These are phyloP conservation scores for Argyresthia goedartella DNA, from an alignment of 2,888 invertebrate genomes.

Conservation along the genomic window DNA sequence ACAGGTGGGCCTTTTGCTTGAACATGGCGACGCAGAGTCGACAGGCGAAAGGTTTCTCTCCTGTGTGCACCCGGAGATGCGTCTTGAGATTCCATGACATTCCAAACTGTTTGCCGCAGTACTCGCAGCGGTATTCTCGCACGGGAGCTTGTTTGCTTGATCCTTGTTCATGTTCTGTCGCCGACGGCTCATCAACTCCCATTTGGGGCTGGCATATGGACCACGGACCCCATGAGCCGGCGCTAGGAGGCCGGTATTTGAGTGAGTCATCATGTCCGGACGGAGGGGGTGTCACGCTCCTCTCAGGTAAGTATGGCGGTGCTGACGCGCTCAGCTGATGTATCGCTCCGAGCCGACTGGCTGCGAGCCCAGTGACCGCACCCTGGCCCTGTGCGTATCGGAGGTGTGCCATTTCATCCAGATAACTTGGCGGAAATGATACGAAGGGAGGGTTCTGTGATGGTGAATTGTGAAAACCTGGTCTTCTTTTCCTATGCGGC, in stretches of 20 bases:
- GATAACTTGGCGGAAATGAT: constrained; percentile 82
- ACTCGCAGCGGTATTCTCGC: constrained; percentile 88
- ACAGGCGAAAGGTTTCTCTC: constrained; percentile 91
- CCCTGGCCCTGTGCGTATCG: constrained; percentile 73
- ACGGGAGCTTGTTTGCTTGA: constrained; percentile 75
- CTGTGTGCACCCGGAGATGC: constrained; percentile 88
- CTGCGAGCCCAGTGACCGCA: constrained; percentile 71
- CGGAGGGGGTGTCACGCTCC: constrained; percentile 73
- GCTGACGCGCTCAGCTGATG: constrained; percentile 81
- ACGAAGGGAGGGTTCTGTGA: constrained; percentile 90
- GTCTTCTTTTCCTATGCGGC: constrained; percentile 87
- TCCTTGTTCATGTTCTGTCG: constrained; percentile 64
- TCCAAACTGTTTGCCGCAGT: constrained; percentile 91
- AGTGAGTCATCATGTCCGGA: constrained; percentile 69
- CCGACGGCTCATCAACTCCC: constrained; percentile 59
- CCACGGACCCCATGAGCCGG: constrained; percentile 80
- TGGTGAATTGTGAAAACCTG: constrained; percentile 89
- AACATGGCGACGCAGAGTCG: constrained; percentile 92
- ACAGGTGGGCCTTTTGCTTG: constrained; percentile 89
- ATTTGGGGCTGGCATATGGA: constrained; percentile 74
- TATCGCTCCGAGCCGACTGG: constrained; percentile 58
- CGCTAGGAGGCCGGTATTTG: constrained; percentile 78
- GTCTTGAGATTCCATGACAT: constrained; percentile 95
- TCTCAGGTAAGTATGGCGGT: constrained; percentile 76
- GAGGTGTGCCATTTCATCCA: constrained; percentile 77